Evolutionary conservation across 2,113 vertebrate species (phyloP), one percentile per base, ranked within the genome.

Genomic region (Heptranchias perlo): DNA sequence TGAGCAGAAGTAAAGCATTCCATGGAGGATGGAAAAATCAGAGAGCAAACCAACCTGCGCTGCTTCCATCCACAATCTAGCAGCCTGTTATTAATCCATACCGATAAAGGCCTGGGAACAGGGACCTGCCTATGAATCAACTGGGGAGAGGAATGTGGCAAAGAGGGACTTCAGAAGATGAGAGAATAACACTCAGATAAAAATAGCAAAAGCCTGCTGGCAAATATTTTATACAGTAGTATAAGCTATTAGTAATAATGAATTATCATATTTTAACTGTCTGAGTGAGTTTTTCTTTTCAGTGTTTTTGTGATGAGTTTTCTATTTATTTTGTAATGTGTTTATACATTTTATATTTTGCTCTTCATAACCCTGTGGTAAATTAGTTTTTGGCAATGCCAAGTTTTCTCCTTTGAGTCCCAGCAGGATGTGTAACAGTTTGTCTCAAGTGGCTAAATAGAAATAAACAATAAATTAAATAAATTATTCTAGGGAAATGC

Each of bases 401-500:
- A 64, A n/a, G 35, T 64, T 64, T 93, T 93, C 91, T 44, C n/a
- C 61, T 62, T 44, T 64, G 16, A 93, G 58, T 39, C 54, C 58
- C 54, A 35, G 91, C 54, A 62, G 54, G 58, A 64, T 93, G 91
- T 44, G 31, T 93, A 64, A 93, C 7, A 93, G 35, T 18, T 93
- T 93, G 91, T 64, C 91, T 39, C 91, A 61, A 93, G 39, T 93
- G n/a, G 31, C 54, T 64, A 93, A 39, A n/a, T 5, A 62, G 28
- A 64, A 93, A 93, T 58, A 89, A 89, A 89, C 86, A 89, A 61
- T n/a, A 93, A 93, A 64, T 84, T 93, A 64, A 62, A 49, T 54
- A 93, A 61, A 62, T 62, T 64, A 93, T 64, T 61, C 58, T 3
- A 8, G 13, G 49, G 49, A 52, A 52, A 54, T 89, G 49, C 86